A percentile compares a stretch with the other conserved stretches of the same genome.
phyloP scores from a whole-genome alignment of 2,113 vertebrate genomes.

The Pardalotus punctatus region DNA sequence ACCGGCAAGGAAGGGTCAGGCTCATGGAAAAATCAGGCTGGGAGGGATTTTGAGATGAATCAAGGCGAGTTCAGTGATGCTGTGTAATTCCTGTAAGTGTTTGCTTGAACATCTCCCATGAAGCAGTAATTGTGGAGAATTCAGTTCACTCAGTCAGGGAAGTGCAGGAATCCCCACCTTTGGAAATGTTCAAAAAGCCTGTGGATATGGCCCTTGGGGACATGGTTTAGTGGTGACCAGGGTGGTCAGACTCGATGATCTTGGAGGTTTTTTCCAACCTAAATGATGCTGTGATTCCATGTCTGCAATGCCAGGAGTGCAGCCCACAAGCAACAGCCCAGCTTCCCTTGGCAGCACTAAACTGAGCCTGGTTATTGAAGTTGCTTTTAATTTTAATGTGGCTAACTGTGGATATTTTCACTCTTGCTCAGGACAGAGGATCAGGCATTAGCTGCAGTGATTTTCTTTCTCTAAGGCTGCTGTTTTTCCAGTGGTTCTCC shows the following conservation, averaged over 20 bases:
- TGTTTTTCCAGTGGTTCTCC: not conserved
- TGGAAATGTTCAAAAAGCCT: not conserved
- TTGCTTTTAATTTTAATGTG: rapidly evolving
- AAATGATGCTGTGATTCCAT: not conserved
- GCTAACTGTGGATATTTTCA: not conserved
- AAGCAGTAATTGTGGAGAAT: rapidly evolving
- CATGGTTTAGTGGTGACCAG: not conserved
- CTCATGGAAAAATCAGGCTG: not conserved
- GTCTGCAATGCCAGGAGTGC: not conserved
- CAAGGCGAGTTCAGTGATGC: rapidly evolving
- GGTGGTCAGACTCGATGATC: not conserved
- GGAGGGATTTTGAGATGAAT: not conserved
- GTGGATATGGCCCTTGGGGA: not conserved
- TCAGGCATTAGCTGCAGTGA: not conserved
- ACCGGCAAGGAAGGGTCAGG: not conserved
- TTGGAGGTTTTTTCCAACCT: not conserved
- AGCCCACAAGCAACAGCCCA: not conserved
- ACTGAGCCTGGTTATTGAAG: not conserved
- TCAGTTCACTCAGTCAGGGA: not conserved
- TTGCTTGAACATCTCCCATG: not conserved
- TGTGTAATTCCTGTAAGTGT: not conserved
- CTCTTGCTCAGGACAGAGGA: not conserved
- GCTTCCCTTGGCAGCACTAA: not conserved
- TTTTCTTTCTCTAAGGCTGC: not conserved
- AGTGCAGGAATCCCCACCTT: not conserved